These are phyloP conservation scores for pig (Sus scrofa) DNA, from an alignment of 2,113 vertebrate genomes.

Conservation along the genomic window DNA sequence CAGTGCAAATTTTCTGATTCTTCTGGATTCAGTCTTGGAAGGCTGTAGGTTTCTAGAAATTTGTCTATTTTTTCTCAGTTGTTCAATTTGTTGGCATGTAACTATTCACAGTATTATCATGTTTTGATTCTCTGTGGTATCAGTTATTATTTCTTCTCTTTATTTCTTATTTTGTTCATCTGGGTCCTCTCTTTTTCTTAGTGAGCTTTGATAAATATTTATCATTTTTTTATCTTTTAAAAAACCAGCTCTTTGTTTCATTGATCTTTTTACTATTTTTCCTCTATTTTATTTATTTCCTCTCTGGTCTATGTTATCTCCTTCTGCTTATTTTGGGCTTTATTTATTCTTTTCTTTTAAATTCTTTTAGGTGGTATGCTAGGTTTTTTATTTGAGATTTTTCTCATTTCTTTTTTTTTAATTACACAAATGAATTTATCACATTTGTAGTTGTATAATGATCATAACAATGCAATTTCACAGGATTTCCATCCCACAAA, in stretches of 20 bases:
- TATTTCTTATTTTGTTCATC: not conserved
- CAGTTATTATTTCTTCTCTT: not conserved
- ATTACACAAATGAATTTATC: no score
- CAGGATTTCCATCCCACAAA: no score
- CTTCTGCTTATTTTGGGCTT: not conserved
- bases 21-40: not conserved
- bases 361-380: not conserved
- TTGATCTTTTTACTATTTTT: not conserved
- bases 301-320: not conserved
- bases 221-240: not conserved
- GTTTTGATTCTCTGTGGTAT: not conserved
- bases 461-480: no score
- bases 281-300: not conserved
- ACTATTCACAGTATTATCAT: not conserved
- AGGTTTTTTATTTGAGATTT: not conserved
- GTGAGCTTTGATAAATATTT: not conserved
- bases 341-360: not conserved
- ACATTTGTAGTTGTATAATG: no score
- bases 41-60: not conserved
- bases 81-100: not conserved
- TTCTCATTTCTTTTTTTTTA: not conserved
- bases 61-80: not conserved
- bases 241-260: not conserved
- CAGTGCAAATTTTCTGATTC: not conserved
- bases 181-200: not conserved